Evolutionary conservation across 2,113 vertebrate genomes (phyloP).

Genomic region (Plectropomus leopardus): DNA sequence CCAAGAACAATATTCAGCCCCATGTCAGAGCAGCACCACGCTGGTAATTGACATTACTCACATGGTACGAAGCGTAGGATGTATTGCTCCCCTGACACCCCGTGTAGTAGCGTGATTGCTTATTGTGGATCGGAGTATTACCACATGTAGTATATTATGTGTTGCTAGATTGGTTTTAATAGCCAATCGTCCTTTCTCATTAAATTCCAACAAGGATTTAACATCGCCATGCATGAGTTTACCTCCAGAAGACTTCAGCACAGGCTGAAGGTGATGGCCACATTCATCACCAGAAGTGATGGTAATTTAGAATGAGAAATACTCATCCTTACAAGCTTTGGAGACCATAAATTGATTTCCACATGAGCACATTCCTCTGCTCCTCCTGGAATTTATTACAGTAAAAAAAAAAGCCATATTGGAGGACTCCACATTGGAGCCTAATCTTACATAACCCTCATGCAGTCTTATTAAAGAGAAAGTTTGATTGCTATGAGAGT

Average conservation of each 20-base stretch:
- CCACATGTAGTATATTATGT: slow-evolving; percentile 75
- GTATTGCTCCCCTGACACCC: slow-evolving; percentile 76
- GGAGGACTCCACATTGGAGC: slow-evolving; percentile 34
- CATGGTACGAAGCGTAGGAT: slow-evolving; percentile 54
- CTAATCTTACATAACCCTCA: slow-evolving; percentile 49
- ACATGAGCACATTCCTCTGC: slow-evolving; percentile 7
- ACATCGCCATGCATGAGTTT: slow-evolving; percentile 45
- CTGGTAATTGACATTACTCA: slow-evolving; percentile 66
- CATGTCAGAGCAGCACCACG: slow-evolving; percentile 64
- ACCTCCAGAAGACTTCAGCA: slow-evolving; percentile 44
- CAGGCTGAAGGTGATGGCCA: slow-evolving; percentile 51
- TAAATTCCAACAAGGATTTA: slow-evolving; percentile 68
- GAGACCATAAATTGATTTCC: slow-evolving; percentile 37
- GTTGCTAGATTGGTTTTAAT: slow-evolving; percentile 73
- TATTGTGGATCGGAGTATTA: slow-evolving; percentile 66
- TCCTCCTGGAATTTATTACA: slow-evolving; percentile 42
- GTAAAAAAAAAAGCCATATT: slow-evolving; percentile 28
- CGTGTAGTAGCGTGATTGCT: slow-evolving; percentile 65
- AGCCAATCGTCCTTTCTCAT: slow-evolving; percentile 61
- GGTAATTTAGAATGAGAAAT: slow-evolving; percentile 12
- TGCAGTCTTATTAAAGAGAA: slow-evolving; percentile 39
- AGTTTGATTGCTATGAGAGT: slow-evolving; percentile 43
- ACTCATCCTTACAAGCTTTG: slow-evolving; percentile 6
- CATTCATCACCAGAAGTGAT: slow-evolving; percentile 28
- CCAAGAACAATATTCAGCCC: slow-evolving; percentile 78